Base-by-base conservation (phyloP, 2,113 vertebrate species). In the Speoplatyrhinus poulsoni region DNA sequence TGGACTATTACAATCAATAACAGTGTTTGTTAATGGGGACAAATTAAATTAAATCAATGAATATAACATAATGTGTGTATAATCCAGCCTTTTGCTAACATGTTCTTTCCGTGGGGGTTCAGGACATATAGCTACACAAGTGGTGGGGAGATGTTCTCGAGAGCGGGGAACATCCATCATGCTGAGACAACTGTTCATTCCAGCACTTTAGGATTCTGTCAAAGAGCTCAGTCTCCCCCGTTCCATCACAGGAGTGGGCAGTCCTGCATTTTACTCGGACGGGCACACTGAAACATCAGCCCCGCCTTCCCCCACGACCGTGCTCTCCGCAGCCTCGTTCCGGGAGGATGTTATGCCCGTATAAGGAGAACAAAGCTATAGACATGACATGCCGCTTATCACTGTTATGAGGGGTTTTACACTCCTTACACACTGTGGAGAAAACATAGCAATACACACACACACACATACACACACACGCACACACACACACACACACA, bases 121-220 rank as follows among this genome's bases (percentile, higher is more conserved):
- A 79, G 76, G 82, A 82, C 26, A 83, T 73, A 26, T 60, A 73
- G 67, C 79, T 80, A 68, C 62, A 76, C 66, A 62, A 58, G 16
- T 58, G 83, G 75, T 57, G 65, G 55, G 63, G 61, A 33, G 49
- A 26, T 36, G 46, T 48, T n/a, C 41, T 32, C 46, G 46, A 57
- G 55, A 47, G 55, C 19, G 57, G 46, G 46, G 86, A 82, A 84
- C 90, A 91, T 90, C 92, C 87, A 91, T 93, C 90, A 92, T 76
- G 85, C 76, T 68, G 79, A 89, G 91, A 91, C 90, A 91, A 91
- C 90, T 93, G 90, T 86, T 91, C 88, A 90, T 90, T 90, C 88
- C 85, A 82, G 83, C 50, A 63, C 88, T 90, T 89, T 88, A 91
- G 83, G 90, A 87, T 90, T 82, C 88, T 85, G 87, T 91, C 90